Evolutionary conservation across 2,113 vertebrate genomes (phyloP), one percentile per base, ranked within the genome.

Genomic region (Hepsetus odoe): DNA sequence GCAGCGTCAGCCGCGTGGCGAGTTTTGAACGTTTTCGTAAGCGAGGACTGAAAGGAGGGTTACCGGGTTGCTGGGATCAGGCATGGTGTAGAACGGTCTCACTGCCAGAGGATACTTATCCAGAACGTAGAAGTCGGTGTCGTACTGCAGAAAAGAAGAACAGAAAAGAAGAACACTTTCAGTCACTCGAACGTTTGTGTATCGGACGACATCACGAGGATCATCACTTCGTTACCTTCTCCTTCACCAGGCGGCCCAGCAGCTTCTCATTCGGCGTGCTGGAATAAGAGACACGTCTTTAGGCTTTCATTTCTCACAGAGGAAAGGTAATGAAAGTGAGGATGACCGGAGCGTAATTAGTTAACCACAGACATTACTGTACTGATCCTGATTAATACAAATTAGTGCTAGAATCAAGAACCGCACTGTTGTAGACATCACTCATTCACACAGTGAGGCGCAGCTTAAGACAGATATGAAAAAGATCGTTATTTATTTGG

Each of bases 61-160:
- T 88, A 98, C 98, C 28, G 91, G 90, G 85, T 97, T 91, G 86
- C 73, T 92, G 80, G 96, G 96, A 81, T 99, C 98, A 55, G 98
- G 98, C 98, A 99, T 99, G 13, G 98, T 99, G 92, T 99, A 99
- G 91, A 99, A 99, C 44, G 98, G 98, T 87, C 98, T 93, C 82
- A 99, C 97, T 82, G 96, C 95, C 91, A 99, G 92, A 0, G 98
- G 98, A 30, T 99, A 99, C 85, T 99, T 99, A 86, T 99, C 98
- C 91, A 99, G 95, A 85, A 99, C 95, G 65, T 98, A 99, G 91
- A 99, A 99, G 88, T 99, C 98, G 0, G 98, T 99, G 80, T 99
- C 98, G 11, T 99, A 99, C 98, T 99, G 86, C 28, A 83, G 81
- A 13, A 76, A 84, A 83, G 67, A 11, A 35, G 33, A 67, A 18